Evolutionary conservation across 2,113 vertebrate genomes (phyloP).

Genomic region (Chloebia gouldiae): DNA sequence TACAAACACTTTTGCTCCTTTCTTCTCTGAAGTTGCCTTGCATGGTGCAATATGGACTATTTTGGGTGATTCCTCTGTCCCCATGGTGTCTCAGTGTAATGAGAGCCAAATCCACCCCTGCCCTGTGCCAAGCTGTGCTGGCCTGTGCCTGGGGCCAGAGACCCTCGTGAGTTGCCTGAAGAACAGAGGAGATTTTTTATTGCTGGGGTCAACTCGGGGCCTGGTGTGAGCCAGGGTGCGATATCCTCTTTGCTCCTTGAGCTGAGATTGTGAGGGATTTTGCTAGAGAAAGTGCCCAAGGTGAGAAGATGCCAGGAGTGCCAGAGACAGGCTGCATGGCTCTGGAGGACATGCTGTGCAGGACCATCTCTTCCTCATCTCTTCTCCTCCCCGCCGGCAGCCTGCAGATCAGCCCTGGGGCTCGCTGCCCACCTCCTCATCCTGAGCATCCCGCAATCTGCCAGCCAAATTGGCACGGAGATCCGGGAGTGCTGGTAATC

Average conservation of each 20-base stretch:
- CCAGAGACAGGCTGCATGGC: not conserved
- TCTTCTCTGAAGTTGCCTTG: not conserved
- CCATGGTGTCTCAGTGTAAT: rapidly evolving
- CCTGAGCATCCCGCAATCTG: not conserved
- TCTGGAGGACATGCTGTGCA: not conserved
- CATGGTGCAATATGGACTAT: not conserved
- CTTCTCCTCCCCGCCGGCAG: not conserved
- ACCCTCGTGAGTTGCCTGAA: not conserved
- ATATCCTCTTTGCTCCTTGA: conserved; percentile 42
- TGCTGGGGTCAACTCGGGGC: not conserved
- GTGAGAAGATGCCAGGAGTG: not conserved
- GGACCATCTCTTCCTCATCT: not conserved
- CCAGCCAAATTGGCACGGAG: conserved; percentile 39
- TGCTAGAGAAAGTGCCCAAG: not conserved
- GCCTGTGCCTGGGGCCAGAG: rapidly evolving
- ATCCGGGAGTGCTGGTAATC: conserved; percentile 9
- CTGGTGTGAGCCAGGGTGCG: rapidly evolving
- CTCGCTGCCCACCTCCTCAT: not conserved
- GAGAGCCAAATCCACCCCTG: not conserved
- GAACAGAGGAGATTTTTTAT: not conserved
- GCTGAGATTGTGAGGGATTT: conserved; percentile 18
- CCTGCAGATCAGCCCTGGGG: not conserved
- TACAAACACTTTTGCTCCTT: not conserved
- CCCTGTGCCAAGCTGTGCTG: not conserved
- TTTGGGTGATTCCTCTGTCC: not conserved